Base-by-base conservation (phyloP, 2,113 vertebrate species). In the Malurus elegans region DNA sequence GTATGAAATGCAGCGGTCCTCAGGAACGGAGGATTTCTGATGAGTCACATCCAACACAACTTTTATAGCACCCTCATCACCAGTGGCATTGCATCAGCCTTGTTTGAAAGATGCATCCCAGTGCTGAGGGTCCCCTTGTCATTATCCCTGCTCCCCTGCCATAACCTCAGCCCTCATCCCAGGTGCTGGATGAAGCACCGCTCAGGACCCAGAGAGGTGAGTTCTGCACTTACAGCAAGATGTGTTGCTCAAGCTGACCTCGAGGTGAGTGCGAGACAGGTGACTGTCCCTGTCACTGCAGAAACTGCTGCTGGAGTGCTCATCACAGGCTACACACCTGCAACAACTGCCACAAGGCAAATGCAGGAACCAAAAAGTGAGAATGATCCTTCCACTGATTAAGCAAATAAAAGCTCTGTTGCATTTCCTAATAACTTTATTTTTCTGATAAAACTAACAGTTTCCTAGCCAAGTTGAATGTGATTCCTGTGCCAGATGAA, bases 211-310 rank as follows among this genome's bases (percentile, higher is more conserved):
- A 64, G 65, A 38, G 31, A 50, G 25, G 62, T 38, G 70, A 71
- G 64, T 29, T 57, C 36, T 61, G 29, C 50, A 50, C 53, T 79
- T n/a, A n/a, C 1, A 8, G 47, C 25, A 74, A 69, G 44, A 34
- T 0, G 1, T 4, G 14, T 40, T 81, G 69, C 83, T 61, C 34
- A 88, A 80, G 65, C 38, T 23, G 44, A 73, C 31, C 80, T 54
- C 0, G 0, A 71, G 79, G 51, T 0, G 0, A 86, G 28, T 48
- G 75, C 1, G 9, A 64, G 75, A 50, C 40, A 44, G 69, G 36
- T 12, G 36, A 71, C 48, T 12, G 6, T 42, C 53, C 51, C 42
- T 2, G 0, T 18, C 60, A 13, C 18, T 0, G 2, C 58, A 92
- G 3, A 24, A 88, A 54, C 28, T 73, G 57, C 79, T 60, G 60